Base-by-base conservation (phyloP, 2,888 invertebrate genomes). In the Orgyia antiqua region DNA sequence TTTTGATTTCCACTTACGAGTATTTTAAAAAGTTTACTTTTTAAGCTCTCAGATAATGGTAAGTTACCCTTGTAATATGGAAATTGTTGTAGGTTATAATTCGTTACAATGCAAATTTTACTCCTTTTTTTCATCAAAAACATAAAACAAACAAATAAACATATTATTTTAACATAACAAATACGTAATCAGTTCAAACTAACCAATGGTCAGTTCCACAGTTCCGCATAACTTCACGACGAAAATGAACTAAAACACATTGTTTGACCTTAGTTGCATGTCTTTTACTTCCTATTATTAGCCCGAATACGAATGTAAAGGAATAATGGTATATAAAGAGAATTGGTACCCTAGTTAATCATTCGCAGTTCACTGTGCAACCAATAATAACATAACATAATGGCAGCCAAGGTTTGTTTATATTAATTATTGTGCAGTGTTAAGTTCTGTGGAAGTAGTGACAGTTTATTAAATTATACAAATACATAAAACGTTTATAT, bases 281-380 rank as follows among this genome's bases (percentile, higher is more conserved):
- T 73, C 73, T 68, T 57, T 74, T 75, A 80, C 78, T 86, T 83
- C 84, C 84, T 84, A 76, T 78, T 74, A 74, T 62, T 67, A 74
- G 68, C 63, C 56, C 52, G 53, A 51, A 72, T 73, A 56, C 63
- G 68, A 62, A 71, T 74, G 70, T 53, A 68, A 58, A 64, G 61
- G 69, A 57, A 24, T n/a, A n/a, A 45, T 24, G 31, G 49, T 71
- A 70, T 71, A 71, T 74, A 77, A 80, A 73, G 76, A 63, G 63
- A 69, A 57, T 61, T 54, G 35, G 24, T 55, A 51, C 57, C 58
- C 66, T 67, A 67, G 68, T 63, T 59, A 62, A 73, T 67, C 84
- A 86, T 78, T 84, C 82, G 67, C 82, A 75, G 77, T 75, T 58
- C 59, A 72, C 77, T 71, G 79, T 83, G 69, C 70, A 76, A 68